Base-by-base conservation (phyloP, 2,113 vertebrate species). In the Thinocorus orbignyianus region DNA sequence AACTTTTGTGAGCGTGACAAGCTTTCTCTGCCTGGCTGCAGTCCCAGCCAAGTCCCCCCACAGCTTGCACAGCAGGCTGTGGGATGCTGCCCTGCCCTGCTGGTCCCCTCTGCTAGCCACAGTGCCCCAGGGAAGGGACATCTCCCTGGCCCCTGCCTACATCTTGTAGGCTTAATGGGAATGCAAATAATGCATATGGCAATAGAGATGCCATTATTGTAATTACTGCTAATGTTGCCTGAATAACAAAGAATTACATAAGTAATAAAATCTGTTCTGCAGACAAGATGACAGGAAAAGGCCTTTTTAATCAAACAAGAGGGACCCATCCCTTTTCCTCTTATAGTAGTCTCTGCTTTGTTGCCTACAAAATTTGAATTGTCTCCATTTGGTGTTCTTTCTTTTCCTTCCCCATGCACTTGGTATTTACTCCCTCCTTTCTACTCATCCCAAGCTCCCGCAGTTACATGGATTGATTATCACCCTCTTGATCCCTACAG, bases 221-320 rank as follows among this genome's bases (percentile, higher is more conserved):
- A 90, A 94, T 92, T 88, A 62, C 51, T 70, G 54, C 25, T 83
- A 92, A 83, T 82, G 58, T 26, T 1, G 0, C 81, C 54, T 68
- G 57, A 80, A 92, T 84, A 14, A 54, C 23, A 39, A 44, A 54
- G 58, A 76, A 17, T 1, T 2, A 46, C 31, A 73, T 44, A 82
- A 95, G 93, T 87, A 90, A 83, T 92, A 80, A 94, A 88, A 94
- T 71, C 86, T 88, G 49, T 88, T 95, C 95, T 88, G 71, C 66
- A 92, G 78, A 88, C 62, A 97, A 69, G 90, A 90, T 77, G 86
- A 92, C 82, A 90, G 79, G 82, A 95, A 95, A 92, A 89, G 52
- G 81, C 33, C 48, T 76, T 89, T 93, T 91, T 65, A 92, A 79
- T 79, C 69, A 68, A 84, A 84, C 48, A 69, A 39, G 42, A 89